These are phyloP conservation scores for Molossus alvarezi DNA, from an alignment of 2,797 vertebrate species.

Conservation along the genomic window DNA sequence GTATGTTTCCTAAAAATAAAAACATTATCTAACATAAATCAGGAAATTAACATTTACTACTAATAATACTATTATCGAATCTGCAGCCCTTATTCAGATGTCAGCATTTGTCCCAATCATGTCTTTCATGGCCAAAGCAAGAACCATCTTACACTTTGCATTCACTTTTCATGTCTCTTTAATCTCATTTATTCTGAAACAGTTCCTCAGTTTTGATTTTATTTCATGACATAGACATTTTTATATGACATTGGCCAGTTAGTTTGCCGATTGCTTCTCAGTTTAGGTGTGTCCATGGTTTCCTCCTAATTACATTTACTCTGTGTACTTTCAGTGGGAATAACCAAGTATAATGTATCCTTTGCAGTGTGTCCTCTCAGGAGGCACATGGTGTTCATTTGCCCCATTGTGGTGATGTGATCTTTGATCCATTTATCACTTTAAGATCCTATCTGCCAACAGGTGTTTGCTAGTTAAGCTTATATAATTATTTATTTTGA, in stretches of 20 bases:
- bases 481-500: not conserved
- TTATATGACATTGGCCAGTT: not conserved
- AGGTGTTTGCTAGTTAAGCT: not conserved
- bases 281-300: not conserved
- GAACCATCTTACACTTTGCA: not conserved
- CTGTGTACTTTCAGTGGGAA: not conserved
- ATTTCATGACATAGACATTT: not conserved
- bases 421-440: not conserved
- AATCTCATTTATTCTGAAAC: constrained; percentile 17
- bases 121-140: constrained; percentile 67
- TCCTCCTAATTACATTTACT: not conserved
- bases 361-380: not conserved
- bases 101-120: constrained; percentile 66
- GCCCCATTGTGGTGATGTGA: not conserved
- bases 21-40: constrained; percentile 59
- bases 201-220: not conserved
- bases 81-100: constrained; percentile 53
- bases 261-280: not conserved
- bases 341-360: not conserved
- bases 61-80: constrained; percentile 76
- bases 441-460: not conserved
- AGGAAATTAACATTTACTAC: constrained; percentile 62
- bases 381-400: not conserved
- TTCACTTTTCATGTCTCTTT: constrained; percentile 39
- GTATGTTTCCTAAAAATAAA: constrained; percentile 69